Evolutionary conservation across 2,888 invertebrate genomes (phyloP).

Genomic region (Agriopis marginaria): DNA sequence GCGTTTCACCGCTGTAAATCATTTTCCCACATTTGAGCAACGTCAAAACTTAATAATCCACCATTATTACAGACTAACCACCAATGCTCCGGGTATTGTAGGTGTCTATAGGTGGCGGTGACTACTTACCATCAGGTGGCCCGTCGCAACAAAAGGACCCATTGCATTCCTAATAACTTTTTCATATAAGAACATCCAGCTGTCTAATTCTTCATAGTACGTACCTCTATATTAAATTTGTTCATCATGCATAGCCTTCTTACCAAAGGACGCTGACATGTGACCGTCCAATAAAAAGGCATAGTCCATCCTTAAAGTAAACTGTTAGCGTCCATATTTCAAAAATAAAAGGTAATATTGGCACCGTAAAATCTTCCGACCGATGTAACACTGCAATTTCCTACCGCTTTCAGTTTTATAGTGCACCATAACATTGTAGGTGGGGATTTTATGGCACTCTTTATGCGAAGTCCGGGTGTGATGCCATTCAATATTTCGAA

Average conservation of each 20-base stretch:
- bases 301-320: conserved; percentile 19
- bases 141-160: no score
- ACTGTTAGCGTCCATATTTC: conserved; percentile 27
- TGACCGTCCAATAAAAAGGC: conserved; percentile 9
- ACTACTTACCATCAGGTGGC: no score
- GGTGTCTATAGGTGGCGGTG: no score
- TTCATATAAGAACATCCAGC: no score
- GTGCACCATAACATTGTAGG: conserved; percentile 42
- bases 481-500: conserved; percentile 32
- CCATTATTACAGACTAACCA: no score
- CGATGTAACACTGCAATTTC: conserved; percentile 39
- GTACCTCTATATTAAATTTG: no score
- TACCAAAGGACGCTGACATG: neutral
- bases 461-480: conserved; percentile 37
- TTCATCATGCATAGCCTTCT: neutral
- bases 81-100: no score
- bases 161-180: no score
- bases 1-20: no score
- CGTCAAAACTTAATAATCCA: no score
- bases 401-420: conserved; percentile 40
- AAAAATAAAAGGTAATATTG: conserved; percentile 34
- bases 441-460: conserved; percentile 42
- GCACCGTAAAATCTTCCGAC: conserved; percentile 32
- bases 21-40: no score
- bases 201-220: no score